phyloP scores from a whole-genome alignment of 2,888 invertebrate species.

The Drosophila paucipuncta region DNA sequence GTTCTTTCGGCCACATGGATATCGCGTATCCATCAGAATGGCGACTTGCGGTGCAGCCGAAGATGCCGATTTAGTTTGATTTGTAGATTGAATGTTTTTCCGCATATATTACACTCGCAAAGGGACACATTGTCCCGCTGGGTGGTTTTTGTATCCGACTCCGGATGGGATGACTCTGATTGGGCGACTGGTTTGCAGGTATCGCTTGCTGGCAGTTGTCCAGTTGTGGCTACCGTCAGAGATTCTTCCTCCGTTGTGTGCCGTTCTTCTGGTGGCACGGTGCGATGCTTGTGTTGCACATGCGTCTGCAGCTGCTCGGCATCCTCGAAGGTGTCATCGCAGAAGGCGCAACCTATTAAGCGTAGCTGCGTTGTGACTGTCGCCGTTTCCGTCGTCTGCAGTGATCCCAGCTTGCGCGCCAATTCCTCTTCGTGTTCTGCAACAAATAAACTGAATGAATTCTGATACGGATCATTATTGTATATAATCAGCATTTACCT shows the following conservation, averaged over 20 bases:
- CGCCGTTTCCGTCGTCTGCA: neutral
- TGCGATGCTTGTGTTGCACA: slow-evolving; percentile 44
- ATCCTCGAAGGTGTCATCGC: slow-evolving; percentile 58
- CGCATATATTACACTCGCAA: slow-evolving; percentile 67
- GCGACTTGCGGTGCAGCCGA: slow-evolving; percentile 55
- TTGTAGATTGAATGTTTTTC: slow-evolving; percentile 71
- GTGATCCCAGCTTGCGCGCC: slow-evolving; percentile 21
- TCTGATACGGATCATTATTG: neutral
- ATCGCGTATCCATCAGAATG: slow-evolving; percentile 21
- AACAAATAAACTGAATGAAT: neutral
- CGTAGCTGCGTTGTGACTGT: neutral
- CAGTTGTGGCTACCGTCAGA: neutral
- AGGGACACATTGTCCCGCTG: neutral
- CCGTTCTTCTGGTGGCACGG: neutral
- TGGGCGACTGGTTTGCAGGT: neutral
- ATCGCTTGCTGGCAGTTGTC: neutral
- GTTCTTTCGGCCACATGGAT: neutral
- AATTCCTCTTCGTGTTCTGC: slow-evolving; percentile 54
- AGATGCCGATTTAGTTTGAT: slow-evolving; percentile 80
- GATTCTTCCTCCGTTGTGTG: neutral
- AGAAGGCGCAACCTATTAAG: slow-evolving; percentile 72
- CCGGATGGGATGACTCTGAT: neutral
- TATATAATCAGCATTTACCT: slow-evolving; percentile 21
- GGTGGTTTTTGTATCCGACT: neutral
- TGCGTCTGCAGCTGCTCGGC: slow-evolving; percentile 67